phyloP scores from a whole-genome alignment of 2,797 vertebrate species.

The Rhinella marina region DNA sequence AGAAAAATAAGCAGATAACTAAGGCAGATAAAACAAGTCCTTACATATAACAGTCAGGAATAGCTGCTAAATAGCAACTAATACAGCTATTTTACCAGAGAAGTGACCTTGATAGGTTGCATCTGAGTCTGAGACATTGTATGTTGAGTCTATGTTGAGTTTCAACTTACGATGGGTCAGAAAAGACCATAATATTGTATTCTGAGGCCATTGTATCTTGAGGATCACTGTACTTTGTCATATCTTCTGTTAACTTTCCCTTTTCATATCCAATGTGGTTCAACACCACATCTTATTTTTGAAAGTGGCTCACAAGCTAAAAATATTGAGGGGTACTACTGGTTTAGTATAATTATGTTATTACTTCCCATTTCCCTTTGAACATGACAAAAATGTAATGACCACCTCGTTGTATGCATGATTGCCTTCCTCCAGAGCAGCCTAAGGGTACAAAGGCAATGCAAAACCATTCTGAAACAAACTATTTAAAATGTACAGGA shows the following conservation, averaged over 20 bases:
- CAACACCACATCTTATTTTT: too few species aligned
- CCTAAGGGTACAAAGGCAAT: background rate
- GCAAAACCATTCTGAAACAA: background rate
- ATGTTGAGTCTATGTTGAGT: too few species aligned
- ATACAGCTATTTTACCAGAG: too few species aligned
- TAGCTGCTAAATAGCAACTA: too few species aligned
- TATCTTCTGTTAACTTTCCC: background rate
- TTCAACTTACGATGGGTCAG: too few species aligned
- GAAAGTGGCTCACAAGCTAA: background rate
- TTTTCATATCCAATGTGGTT: background rate
- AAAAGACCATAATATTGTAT: too few species aligned
- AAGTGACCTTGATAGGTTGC: too few species aligned
- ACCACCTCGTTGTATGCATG: background rate
- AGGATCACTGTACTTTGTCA: background rate
- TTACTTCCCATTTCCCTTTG: background rate
- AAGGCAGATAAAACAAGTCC: too few species aligned
- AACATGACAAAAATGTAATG: background rate
- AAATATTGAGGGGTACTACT: background rate
- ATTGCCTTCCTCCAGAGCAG: background rate
- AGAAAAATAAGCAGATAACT: too few species aligned
- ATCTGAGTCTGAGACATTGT: too few species aligned
- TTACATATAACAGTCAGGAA: too few species aligned
- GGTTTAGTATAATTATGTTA: background rate
- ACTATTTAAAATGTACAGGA: constrained; percentile 36
- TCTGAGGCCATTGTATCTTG: too few species aligned